phyloP scores from a whole-genome alignment of 2,888 invertebrate species.

The Sinhomidia bicolor region DNA sequence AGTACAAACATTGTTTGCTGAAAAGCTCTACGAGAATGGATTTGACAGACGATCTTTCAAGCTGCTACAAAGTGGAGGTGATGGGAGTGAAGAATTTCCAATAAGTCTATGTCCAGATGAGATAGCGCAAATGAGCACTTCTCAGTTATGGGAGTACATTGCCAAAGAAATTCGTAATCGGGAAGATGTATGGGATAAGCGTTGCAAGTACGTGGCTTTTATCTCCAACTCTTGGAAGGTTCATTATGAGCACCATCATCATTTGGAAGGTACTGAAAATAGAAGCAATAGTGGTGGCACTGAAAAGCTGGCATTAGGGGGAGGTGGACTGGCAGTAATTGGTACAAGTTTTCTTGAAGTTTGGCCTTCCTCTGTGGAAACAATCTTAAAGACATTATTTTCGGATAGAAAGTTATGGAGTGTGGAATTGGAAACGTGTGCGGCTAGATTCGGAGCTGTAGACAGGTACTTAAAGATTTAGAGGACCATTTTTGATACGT shows the following conservation, averaged over 20 bases:
- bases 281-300: conserved; percentile 88
- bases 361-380: conserved; percentile 89
- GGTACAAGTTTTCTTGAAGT: conserved; percentile 95
- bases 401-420: conserved; percentile 48
- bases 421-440: conserved; percentile 93
- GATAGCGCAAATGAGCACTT: conserved; percentile 88
- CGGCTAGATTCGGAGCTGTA: conserved; percentile 81
- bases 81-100: conserved; percentile 87
- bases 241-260: conserved; percentile 81
- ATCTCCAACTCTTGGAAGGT: conserved; percentile 92
- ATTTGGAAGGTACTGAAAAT: not conserved
- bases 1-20: conserved; percentile 92
- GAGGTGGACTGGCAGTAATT: conserved; percentile 94
- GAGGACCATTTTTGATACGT: not conserved
- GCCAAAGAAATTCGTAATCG: conserved; percentile 91
- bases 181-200: conserved; percentile 85
- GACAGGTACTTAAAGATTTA: conserved; percentile 61
- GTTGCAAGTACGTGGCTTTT: conserved; percentile 94
- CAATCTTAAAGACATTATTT: conserved; percentile 84
- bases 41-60: conserved; percentile 91
- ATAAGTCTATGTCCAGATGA: conserved; percentile 87
- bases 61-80: conserved; percentile 80
- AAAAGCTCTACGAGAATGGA: conserved; percentile 91
- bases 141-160: conserved; percentile 92
- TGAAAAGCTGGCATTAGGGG: conserved; percentile 87